These are phyloP conservation scores for Molorchus minor DNA, from an alignment of 2,888 invertebrate genomes.

Conservation along the genomic window DNA sequence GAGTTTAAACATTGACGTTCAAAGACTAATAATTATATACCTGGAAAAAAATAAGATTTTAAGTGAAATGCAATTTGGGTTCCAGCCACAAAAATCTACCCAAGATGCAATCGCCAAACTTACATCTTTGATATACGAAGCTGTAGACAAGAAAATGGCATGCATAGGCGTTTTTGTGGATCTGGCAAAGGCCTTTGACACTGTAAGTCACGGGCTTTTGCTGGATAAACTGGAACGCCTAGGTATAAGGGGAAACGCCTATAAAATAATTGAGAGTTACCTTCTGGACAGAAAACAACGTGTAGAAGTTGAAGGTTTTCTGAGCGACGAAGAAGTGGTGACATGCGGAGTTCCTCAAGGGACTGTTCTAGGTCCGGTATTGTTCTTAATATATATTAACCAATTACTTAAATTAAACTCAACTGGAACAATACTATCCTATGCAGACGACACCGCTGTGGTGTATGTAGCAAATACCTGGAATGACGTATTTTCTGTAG, in stretches of 20 bases:
- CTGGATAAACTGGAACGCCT: background rate
- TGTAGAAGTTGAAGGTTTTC: background rate
- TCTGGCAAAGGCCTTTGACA: background rate
- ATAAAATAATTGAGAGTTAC: background rate
- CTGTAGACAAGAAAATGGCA: background rate
- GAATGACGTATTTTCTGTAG: too few species aligned
- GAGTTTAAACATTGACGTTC: too few species aligned
- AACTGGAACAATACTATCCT: too few species aligned
- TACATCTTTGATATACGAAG: background rate
- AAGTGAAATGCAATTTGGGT: background rate
- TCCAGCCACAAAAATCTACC: background rate
- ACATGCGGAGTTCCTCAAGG: background rate
- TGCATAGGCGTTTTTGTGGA: background rate
- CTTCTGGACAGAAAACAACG: background rate
- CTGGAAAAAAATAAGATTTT: background rate
- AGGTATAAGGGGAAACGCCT: background rate
- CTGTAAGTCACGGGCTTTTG: background rate
- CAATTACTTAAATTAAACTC: too few species aligned
- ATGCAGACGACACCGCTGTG: too few species aligned
- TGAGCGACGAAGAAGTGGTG: background rate
- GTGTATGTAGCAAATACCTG: too few species aligned
- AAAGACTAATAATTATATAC: too few species aligned
- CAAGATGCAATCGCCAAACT: background rate
- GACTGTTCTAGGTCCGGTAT: too few species aligned
- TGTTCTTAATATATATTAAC: too few species aligned